Evolutionary conservation across 1,140 invertebrate species (phyloP).

Genomic region (Cotesia glomerata): DNA sequence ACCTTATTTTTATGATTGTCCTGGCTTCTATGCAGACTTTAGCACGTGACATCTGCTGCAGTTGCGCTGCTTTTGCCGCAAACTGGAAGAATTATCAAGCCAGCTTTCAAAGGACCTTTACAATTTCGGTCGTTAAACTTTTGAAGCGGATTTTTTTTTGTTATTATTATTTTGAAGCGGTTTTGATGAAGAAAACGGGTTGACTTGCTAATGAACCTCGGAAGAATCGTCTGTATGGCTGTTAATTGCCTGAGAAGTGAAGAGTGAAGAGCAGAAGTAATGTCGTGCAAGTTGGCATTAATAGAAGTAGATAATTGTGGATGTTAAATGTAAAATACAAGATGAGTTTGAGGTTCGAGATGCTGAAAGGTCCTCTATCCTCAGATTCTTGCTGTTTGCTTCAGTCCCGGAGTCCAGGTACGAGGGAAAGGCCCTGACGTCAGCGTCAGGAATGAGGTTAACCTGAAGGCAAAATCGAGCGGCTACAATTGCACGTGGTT

Average conservation of each 20-base stretch:
- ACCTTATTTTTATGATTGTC: neutral
- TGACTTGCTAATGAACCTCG: no score
- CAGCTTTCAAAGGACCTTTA: no score
- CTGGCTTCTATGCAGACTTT: neutral
- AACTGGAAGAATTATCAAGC: no score
- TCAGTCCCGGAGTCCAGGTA: neutral
- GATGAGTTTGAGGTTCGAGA: slow-evolving; percentile 39
- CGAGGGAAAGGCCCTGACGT: slow-evolving; percentile 60
- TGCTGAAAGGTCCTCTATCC: slow-evolving; percentile 47
- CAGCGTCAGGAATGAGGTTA: slow-evolving; percentile 57
- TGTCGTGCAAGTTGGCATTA: slow-evolving; percentile 34
- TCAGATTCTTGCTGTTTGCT: neutral
- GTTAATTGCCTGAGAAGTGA: no score
- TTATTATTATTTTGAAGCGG: no score
- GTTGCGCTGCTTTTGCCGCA: no score
- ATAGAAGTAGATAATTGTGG: slow-evolving; percentile 15
- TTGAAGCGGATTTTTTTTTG: no score
- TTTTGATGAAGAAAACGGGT: no score
- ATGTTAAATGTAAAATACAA: slow-evolving; percentile 34
- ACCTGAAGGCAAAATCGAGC: slow-evolving; percentile 47
- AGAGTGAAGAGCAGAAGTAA: no score
- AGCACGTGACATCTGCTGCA: slow-evolving; percentile 52
- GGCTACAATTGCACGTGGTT: slow-evolving; percentile 30
- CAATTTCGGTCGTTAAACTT: no score
- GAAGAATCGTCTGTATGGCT: no score